Base-by-base conservation (phyloP, 2,797 vertebrate species). In the Gymnothorax javanicus region DNA sequence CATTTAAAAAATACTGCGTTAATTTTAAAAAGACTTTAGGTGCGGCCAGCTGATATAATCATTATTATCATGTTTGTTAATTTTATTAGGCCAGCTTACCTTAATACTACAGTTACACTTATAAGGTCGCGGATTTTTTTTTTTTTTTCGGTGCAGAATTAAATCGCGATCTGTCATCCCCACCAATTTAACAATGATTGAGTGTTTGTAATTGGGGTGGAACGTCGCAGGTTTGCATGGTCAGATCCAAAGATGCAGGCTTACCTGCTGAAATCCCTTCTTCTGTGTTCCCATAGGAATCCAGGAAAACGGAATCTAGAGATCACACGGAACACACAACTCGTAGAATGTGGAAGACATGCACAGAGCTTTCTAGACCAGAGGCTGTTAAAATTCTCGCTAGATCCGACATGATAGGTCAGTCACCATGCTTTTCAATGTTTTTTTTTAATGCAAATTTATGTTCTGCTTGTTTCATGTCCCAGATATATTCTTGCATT, bases 341-440 rank as follows among this genome's bases (percentile, higher is more conserved):
- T 79, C 64, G 85, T 90, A 91, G 86, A 87, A 88, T 91, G 87
- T 89, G 86, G 84, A 88, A 90, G 91, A 91, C 88, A 88, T 88
- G 86, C 89, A 79, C 89, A 88, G 87, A 90, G 87, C 85, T 87
- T 81, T 91, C 87, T 91, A 90, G 87, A 90, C 89, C 90, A 86
- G 89, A 91, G 81, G 87, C 88, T 88, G 90, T 91, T 86, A 88
- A 89, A 88, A 87, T 89, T 75, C 87, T 90, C 89, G 91, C 88
- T 92, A 90, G 89, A 90, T 90, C 84, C 85, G 86, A 91, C 87
- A 87, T 90, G 86, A 88, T 84, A 88, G 88, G 88, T 90, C 88
- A 89, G 90, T 90, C 87, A 33, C 50, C 82, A 8, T 87, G 77
- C 87, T 87, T 88, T 86, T 89, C 75, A 86, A 27, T 88, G 27